Base-by-base conservation (phyloP, 2,113 vertebrate genomes). In the Charadrius vociferus region DNA sequence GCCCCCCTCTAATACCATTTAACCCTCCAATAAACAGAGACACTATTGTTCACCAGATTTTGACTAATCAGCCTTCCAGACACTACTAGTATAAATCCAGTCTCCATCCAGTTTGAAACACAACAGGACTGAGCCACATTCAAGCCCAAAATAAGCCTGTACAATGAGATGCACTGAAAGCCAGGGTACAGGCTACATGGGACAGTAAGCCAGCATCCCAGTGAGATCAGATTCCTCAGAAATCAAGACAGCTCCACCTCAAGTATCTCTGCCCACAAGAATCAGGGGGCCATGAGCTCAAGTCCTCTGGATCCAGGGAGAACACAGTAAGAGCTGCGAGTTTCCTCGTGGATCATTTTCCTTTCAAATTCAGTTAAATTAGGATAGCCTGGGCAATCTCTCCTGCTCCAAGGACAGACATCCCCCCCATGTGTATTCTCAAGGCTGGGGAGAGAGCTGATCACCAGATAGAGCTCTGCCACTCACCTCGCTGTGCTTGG, bases 401-500 rank as follows among this genome's bases (percentile, higher is more conserved):
- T 86, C 9, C 53, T 58, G 49, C 72, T 83, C 68, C 49, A 73
- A 68, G 32, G 16, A 49, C 14, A 67, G 41, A 53, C 34, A 39
- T 18, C 14, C 26, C 6, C 4, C 4, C 26, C 18, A 1, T 4
- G 4, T 27, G 5, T 61, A 41, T 72, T 43, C 63, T 58, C 8
- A 55, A 83, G 26, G 23, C 16, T 41, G 14, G 22, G 19, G 14
- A 90, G 41, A 68, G 36, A 24, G 12, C 14, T 19, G 19, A 45
- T 14, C 43, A n/a, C 15, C 37, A 61, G 10, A 34, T 18, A 59
- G 41, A 71, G 27, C 67, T 80, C 41, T 43, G 74, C 39, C 34
- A 36, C 99, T 98, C 97, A 99, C 99, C 98, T 98, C 90, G 2
- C 99, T 99, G 93, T 99, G 99, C 56, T 98, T 98, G 93, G 39